A percentile compares a stretch with the other conserved stretches of the same genome.
Conservation (phyloP, 2,888 invertebrate genomes). For the Malthinus flaveolus region DNA sequence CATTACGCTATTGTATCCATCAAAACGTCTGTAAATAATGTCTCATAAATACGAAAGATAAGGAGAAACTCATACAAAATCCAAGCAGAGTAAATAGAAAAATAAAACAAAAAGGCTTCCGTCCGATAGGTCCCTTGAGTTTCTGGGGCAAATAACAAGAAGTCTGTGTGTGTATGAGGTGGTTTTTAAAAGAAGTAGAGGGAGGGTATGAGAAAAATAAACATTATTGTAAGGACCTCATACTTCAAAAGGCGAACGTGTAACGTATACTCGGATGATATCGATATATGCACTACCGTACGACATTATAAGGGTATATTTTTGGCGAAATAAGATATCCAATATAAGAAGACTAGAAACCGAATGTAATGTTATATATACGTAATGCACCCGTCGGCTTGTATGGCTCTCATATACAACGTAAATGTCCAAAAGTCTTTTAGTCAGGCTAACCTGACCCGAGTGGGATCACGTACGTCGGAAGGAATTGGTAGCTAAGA, state of each 20-base stretch:
- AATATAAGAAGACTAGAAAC: conserved; percentile 42
- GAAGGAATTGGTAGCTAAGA: conserved; percentile 46
- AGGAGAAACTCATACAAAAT: conserved; percentile 42
- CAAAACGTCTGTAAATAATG: conserved; percentile 3
- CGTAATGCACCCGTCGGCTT: conserved; percentile 46
- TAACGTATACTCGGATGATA: conserved; percentile 40
- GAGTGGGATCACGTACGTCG: conserved; percentile 46
- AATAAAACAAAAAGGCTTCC: conserved; percentile 47
- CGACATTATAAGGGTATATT: conserved; percentile 26
- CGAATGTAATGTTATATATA: conserved; percentile 44
- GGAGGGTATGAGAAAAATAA: conserved; percentile 27
- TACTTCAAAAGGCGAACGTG: conserved; percentile 39
- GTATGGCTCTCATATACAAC: conserved; percentile 48
- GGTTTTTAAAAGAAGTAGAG: background rate
- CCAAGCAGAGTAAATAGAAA: conserved; percentile 49
- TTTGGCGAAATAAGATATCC: conserved; percentile 34
- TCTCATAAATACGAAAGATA: conserved; percentile 22
- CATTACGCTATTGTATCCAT: conserved; percentile 13
- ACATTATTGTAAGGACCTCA: conserved; percentile 41
- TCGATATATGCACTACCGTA: conserved; percentile 36
- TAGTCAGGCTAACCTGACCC: conserved; percentile 40
- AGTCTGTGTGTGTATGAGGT: conserved; percentile 27
- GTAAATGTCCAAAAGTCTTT: conserved; percentile 50
- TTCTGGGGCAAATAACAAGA: conserved; percentile 41
- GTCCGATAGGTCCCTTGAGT: conserved; percentile 45